phyloP scores from a whole-genome alignment of 1,140 invertebrate species.

The Zophobas atratus region DNA sequence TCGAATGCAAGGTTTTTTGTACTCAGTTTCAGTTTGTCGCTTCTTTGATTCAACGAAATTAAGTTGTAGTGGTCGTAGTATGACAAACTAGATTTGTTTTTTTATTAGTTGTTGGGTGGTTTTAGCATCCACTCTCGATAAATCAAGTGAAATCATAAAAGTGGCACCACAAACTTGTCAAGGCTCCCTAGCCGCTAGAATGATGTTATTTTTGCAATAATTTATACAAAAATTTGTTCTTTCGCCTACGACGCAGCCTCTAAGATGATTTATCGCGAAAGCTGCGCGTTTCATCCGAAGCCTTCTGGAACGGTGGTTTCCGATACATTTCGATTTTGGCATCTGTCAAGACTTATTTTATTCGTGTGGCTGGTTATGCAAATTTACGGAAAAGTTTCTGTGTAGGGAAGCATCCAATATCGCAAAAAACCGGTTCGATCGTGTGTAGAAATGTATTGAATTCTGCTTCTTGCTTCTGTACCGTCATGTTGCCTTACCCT shows the following conservation, averaged over 20 bases:
- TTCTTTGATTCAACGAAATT: too few relatives aligned
- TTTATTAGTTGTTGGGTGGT: too few relatives aligned
- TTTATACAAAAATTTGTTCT: not conserved
- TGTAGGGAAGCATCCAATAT: not conserved
- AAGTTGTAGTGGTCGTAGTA: too few relatives aligned
- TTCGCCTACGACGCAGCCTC: not conserved
- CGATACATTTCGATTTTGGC: slow-evolving; percentile 5
- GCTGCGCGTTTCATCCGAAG: not conserved
- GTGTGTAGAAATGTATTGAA: not conserved
- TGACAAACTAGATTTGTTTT: too few relatives aligned
- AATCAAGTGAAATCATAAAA: too few relatives aligned
- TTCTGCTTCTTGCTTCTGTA: not conserved
- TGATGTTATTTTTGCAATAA: not conserved
- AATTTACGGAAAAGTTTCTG: slow-evolving; percentile 16
- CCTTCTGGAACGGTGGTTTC: not conserved
- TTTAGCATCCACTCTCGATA: too few relatives aligned
- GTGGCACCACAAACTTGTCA: not conserved
- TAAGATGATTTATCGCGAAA: slow-evolving; percentile 11
- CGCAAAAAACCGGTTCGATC: not conserved
- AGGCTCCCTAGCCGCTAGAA: not conserved
- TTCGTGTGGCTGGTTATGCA: slow-evolving; percentile 7
- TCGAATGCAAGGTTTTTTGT: too few relatives aligned
- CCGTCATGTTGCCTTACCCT: not conserved
- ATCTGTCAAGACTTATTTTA: not conserved
- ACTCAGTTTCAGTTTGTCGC: too few relatives aligned